phyloP scores from a whole-genome alignment of 1,140 invertebrate species.

The Anoplolepis gracilipes region DNA sequence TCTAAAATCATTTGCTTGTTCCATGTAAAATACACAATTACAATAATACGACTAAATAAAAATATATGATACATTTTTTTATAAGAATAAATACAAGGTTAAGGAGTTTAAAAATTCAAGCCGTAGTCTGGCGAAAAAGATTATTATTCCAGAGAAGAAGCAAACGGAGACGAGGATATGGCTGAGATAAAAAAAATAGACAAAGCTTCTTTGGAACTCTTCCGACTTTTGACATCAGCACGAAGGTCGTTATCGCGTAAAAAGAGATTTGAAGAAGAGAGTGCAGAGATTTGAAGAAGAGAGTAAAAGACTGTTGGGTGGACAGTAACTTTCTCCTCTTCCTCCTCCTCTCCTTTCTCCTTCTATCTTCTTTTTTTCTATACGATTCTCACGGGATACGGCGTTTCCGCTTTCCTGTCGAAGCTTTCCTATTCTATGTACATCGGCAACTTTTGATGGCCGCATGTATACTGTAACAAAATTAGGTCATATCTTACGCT shows the following conservation, averaged over 20 bases:
- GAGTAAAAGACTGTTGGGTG: neutral
- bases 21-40: neutral
- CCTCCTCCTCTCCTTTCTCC: no score
- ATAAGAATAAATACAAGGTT: neutral
- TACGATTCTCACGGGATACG: neutral
- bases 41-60: neutral
- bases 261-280: conserved; percentile 24
- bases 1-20: neutral
- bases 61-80: neutral
- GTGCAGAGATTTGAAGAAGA: neutral
- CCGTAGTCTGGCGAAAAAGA: neutral
- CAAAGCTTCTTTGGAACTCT: conserved; percentile 18
- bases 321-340: conserved; percentile 2
- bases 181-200: neutral
- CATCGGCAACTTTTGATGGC: conserved; percentile 32
- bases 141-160: neutral
- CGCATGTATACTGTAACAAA: conserved; percentile 36
- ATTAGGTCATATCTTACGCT: conserved; percentile 40
- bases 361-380: neutral
- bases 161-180: neutral
- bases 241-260: conserved; percentile 47
- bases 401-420: conserved; percentile 36
- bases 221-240: neutral
- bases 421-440: neutral
- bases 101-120: neutral